Evolutionary conservation across 2,888 invertebrate genomes (phyloP), one percentile per base, ranked within the genome.

Genomic region (Oscheius sp.): DNA sequence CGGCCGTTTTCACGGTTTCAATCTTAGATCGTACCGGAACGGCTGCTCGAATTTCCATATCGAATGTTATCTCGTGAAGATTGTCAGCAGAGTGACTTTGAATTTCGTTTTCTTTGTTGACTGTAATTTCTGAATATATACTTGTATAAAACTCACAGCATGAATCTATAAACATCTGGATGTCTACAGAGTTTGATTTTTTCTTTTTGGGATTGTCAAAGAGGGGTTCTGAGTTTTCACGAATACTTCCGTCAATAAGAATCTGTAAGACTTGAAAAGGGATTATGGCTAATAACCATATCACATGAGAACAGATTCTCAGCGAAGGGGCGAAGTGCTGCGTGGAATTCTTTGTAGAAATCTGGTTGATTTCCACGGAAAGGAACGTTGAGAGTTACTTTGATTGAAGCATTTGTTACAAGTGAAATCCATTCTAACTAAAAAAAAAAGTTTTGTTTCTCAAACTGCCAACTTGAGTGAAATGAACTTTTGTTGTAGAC

Each of bases 181-280:
- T 75, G 33, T 79, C 77, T 32, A 79, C 69, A 1, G 77, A 70
- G 24, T 68, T 73, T 54, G 73, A 70, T 47, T 77, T 79, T 36
- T 72, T 72, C 59, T 77, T 79, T 33, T 79, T 79, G 33, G 72
- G 61, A 62, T 79, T 77, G 38, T 77, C 75, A 28, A 79, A 70
- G 5, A 79, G 62, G 1, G 77, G 75, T 22, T 75, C 75, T 14
- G 62, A 61, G n/a, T 64, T 59, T 20, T 75, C 75, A 1, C 75
- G 66, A n/a, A 78, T 61, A 24, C 66, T 67, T 22, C 75, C 75
- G 51, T 76, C 73, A 12, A 78, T 67, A 17, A 78, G 68, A 30
- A 75, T 73, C 74, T 69, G 59, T 36, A 71, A 49, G 2, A 24
- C n/a, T 41, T 6, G 24, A 59, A 41, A n/a, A 26, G 36, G 8